Evolutionary conservation across 2,113 vertebrate genomes (phyloP), one percentile per base, ranked within the genome.

Genomic region (Apteryx owenii): DNA sequence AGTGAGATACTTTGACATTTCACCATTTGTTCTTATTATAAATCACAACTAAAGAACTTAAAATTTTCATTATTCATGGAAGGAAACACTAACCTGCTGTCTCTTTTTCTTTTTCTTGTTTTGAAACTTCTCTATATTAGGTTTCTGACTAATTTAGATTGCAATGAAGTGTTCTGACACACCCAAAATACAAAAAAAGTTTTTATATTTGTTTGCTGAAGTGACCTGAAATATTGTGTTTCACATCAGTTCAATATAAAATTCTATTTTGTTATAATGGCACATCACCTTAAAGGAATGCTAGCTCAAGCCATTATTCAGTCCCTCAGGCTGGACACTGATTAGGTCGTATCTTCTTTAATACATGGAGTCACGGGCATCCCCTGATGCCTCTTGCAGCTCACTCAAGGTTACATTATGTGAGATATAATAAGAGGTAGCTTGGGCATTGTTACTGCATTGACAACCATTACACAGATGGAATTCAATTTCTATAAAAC

Each of bases 401-500:
- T 94, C 26, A 15, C 53, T 83, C 46, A 62, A 66, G 60, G 85
- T 75, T 86, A 85, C 88, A 70, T 56, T 78, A 60, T 2, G 10
- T 4, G 5, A 54, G 20, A 92, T 21, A 75, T 88, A 81, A 73
- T 2, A 26, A 81, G 40, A 54, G 54, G 46, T 81, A 88, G 38
- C 68, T 92, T 92, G 76, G 80, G 54, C 69, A 79, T 64, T 64
- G 88, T 48, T 65, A 54, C 33, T 78, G 72, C 23, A 7, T 50
- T 90, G 64, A 50, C 83, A 81, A 75, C 31, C 33, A 53, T 23
- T 81, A 46, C 60, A 50, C 54, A 58, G 68, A 0, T 81, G 72
- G 78, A 95, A 90, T 77, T 91, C 25, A 77, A 50, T 93, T 94
- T 73, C 68, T 84, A 2, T 85, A 76, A 79, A 85, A 72, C 61